Base-by-base conservation (phyloP, 2,888 invertebrate genomes). In the Timema cristinae region DNA sequence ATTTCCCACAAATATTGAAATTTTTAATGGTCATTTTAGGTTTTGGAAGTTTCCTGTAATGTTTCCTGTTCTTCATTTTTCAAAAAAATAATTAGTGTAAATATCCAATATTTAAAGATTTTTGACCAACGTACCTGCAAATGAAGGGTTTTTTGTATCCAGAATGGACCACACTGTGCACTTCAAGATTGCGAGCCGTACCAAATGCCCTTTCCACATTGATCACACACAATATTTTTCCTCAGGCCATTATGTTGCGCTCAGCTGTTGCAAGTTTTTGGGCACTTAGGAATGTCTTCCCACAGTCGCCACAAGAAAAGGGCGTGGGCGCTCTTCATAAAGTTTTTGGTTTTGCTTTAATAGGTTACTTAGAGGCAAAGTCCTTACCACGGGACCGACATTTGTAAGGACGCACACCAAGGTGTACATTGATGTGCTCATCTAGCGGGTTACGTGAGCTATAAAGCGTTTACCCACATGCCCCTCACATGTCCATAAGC, bases 351-450 rank as follows among this genome's bases (percentile, higher is more conserved):
- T 93, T 93, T 0, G 92, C 88, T 76, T 90, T 90, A n/a, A 75
- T 88, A 87, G 0, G 92, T 91, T 93, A 93, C 78, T 92, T 93
- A 11, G 91, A 91, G 0, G 92, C 90, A 82, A 92, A 93, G 76
- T 88, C 86, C 82, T 93, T 93, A 8, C 86, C 84, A 79, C 93
- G 93, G 0, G 84, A 79, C 0, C 81, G 78, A 78, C 93, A 93
- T 6, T 84, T 80, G 79, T 91, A 89, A 0, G 92, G 91, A 0
- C 90, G 82, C 2, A 85, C 79, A 0, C 91, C 92, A 0, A 87
- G 88, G 79, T 92, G 92, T 9, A 86, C 85, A 81, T 91, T 90
- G 77, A 86, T 86, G 77, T 92, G 93, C 76, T 91, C 92, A n/a
- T 87, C 86, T 7, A 93, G 82, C 56, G 91, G 81, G 78, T 89